Conservation (phyloP, 2,797 vertebrate genomes). For the Megaceryle alcyon region DNA sequence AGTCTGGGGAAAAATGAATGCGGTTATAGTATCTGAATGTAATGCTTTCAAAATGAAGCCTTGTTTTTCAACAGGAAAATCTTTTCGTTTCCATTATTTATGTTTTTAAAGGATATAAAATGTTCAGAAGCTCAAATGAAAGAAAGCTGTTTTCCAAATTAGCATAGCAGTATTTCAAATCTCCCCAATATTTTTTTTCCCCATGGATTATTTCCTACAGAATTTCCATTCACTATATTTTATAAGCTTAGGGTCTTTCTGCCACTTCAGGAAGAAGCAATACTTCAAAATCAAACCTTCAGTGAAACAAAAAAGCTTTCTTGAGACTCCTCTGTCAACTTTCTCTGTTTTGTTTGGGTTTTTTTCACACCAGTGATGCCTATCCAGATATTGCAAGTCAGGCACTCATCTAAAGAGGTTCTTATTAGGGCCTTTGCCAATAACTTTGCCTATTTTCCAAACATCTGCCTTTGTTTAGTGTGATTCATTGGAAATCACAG, state of each 20-base stretch:
- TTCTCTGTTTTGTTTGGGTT: background rate
- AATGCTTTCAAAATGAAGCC: background rate
- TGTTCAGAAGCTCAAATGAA: background rate
- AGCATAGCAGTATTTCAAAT: background rate
- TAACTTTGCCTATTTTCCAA: conserved; percentile 1
- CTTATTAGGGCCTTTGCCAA: background rate
- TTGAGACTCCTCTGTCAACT: background rate
- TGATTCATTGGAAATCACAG: conserved; percentile 17
- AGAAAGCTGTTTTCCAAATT: background rate
- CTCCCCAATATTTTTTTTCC: background rate
- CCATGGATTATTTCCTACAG: background rate
- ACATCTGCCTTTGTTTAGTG: background rate
- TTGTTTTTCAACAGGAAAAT: background rate
- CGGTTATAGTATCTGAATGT: background rate
- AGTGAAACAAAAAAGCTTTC: background rate
- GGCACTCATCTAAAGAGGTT: background rate
- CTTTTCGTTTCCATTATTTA: background rate
- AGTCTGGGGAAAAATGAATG: background rate
- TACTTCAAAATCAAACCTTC: background rate
- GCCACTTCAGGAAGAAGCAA: background rate
- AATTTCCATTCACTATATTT: background rate
- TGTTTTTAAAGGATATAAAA: background rate
- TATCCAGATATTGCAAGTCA: background rate
- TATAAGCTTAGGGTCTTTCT: background rate
- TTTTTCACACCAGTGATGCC: background rate